Evolutionary conservation across 2,113 vertebrate species (phyloP).

Genomic region (Takifugu bimaculatus): DNA sequence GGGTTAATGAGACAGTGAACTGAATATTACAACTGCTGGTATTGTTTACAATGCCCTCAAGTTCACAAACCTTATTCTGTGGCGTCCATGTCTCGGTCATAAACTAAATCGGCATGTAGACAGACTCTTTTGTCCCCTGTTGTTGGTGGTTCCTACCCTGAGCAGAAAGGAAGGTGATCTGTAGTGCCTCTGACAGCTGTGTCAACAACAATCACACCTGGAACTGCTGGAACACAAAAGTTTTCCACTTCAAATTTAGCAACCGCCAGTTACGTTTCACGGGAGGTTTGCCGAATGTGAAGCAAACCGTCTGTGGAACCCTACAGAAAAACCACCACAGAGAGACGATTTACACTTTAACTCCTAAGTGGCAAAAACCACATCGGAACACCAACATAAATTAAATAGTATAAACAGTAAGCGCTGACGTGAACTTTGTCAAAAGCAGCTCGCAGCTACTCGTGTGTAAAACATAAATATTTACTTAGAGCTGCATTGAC

Average conservation of each 20-base stretch:
- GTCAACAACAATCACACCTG: background rate
- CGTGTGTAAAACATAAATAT: conserved; percentile 1
- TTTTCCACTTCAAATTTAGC: background rate
- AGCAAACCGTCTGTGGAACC: background rate
- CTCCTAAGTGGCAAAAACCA: background rate
- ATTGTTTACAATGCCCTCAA: no score
- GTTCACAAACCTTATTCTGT: no score
- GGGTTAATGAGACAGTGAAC: no score
- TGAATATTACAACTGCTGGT: no score
- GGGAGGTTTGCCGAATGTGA: background rate
- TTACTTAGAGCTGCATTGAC: background rate
- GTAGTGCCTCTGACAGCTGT: background rate
- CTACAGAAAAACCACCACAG: background rate
- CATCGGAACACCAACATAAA: background rate
- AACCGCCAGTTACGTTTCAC: background rate
- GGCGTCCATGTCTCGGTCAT: no score
- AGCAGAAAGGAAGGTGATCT: background rate
- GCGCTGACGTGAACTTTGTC: background rate
- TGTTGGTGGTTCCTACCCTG: background rate
- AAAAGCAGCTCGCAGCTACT: background rate
- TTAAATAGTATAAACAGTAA: background rate
- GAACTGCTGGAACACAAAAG: background rate
- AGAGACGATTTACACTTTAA: background rate
- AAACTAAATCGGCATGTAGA: background rate
- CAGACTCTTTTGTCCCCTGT: background rate